These are phyloP conservation scores for Molanna angustata DNA, from an alignment of 2,888 invertebrate species.

Conservation along the genomic window DNA sequence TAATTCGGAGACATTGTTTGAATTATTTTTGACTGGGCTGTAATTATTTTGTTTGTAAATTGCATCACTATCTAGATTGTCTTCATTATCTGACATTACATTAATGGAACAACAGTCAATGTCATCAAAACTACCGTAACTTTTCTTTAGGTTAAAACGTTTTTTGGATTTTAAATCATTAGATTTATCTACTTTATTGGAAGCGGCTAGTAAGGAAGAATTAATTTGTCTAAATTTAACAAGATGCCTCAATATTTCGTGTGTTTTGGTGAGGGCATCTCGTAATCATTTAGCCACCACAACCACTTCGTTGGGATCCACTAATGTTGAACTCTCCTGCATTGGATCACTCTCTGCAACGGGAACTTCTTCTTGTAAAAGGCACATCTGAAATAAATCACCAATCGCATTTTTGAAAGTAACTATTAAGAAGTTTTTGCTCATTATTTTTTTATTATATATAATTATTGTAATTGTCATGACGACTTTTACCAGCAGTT, in stretches of 20 bases:
- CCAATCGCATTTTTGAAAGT: too few species aligned
- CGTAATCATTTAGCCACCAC: conserved; percentile 32
- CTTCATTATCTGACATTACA: too few species aligned
- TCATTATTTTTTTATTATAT: too few species aligned
- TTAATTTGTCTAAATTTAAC: conserved; percentile 22
- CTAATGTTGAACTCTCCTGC: conserved; percentile 11
- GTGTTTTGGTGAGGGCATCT: conserved; percentile 30
- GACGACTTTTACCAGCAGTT: too few species aligned
- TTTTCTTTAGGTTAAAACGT: conserved; percentile 12
- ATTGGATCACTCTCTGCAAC: conserved; percentile 17
- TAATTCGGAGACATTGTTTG: too few species aligned
- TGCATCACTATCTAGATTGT: too few species aligned
- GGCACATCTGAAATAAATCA: conserved; percentile 25
- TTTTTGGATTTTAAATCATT: conserved; percentile 8
- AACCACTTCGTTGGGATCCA: conserved; percentile 26
- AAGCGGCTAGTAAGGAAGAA: conserved; percentile 2
- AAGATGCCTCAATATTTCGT: conserved; percentile 24
- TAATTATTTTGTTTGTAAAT: too few species aligned
- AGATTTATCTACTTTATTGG: conserved; percentile 1
- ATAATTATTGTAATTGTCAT: too few species aligned
- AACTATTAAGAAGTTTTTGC: too few species aligned
- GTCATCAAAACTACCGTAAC: conserved; percentile 29
- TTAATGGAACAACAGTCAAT: conserved; percentile 7
- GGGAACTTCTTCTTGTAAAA: conserved; percentile 20
- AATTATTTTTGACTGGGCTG: too few species aligned